Evolutionary conservation across 2,113 vertebrate genomes (phyloP), one percentile per base, ranked within the genome.

Genomic region (Hassar affinis): DNA sequence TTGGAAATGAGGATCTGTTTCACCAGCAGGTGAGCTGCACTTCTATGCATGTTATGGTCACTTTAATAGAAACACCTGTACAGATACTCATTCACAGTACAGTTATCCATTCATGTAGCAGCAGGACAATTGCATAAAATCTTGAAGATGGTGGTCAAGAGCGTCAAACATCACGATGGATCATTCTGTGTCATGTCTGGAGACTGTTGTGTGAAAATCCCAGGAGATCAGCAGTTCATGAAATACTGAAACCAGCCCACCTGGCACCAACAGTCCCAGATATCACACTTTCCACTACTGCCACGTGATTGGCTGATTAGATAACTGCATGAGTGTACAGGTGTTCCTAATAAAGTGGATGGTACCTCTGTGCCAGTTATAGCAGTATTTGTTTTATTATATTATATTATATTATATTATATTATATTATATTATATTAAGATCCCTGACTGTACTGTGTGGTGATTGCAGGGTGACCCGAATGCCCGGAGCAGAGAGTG

Each of bases 401-500:
- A n/a, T n/a, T n/a, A n/a, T n/a, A n/a, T n/a, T n/a, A n/a, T n/a
- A n/a, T n/a, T n/a, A n/a, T n/a, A n/a, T n/a, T n/a, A n/a, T n/a
- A n/a, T n/a, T n/a, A n/a, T n/a, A n/a, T n/a, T n/a, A n/a, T n/a
- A n/a, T n/a, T n/a, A n/a, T n/a, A n/a, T n/a, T n/a, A n/a, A n/a
- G n/a, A n/a, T n/a, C n/a, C 56, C 25, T 35, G 45, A 72, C 14
- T 52, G 17, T 38, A 27, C 35, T 14, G 14, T 54, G 35, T 76
- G 49, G 18, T 45, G 8, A 71, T 54, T 80, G 8, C 88, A 99
- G 97, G 97, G 95, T 9, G 96, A 96, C 87, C 95, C 95, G 6
- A 95, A 95, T 91, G 92, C 94, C 83, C 91, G 94, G 0, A 94
- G 97, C 25, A 94, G 97, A 93, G 97, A 98, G 89, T 99, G 98